These are phyloP conservation scores for Amblyornis subalaris DNA, from an alignment of 2,113 vertebrate genomes.

Conservation along the genomic window DNA sequence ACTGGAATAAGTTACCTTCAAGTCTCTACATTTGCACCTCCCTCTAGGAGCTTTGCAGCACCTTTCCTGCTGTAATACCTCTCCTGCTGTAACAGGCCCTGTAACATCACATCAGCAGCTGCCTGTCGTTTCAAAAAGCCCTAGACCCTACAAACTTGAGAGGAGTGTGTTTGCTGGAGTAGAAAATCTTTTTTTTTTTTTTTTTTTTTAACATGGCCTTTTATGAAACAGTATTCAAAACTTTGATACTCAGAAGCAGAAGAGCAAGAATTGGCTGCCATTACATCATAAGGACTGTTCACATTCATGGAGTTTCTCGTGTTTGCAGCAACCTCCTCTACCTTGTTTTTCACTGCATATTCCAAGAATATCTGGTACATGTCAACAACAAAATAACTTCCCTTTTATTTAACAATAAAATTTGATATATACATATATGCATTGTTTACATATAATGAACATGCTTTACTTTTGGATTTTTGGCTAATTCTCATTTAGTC, in stretches of 20 bases:
- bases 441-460: not conserved
- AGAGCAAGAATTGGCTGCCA: not conserved
- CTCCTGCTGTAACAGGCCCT: not conserved
- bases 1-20: not conserved
- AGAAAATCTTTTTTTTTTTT: not conserved
- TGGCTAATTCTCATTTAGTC: not conserved
- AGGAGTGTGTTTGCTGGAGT: not conserved
- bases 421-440: not conserved
- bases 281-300: conserved; percentile 1
- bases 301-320: not conserved
- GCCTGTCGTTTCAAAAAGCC: not conserved
- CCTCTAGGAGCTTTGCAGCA: not conserved
- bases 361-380: not conserved
- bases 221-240: not conserved
- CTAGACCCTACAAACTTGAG: not conserved
- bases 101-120: not conserved
- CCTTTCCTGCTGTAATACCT: not conserved
- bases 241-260: not conserved
- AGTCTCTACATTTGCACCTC: not conserved
- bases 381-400: not conserved
- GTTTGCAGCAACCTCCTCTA: not conserved
- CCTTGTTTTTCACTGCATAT: not conserved
- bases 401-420: not conserved
- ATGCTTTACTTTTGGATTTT: not conserved
- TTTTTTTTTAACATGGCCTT: not conserved